phyloP scores from a whole-genome alignment of 35 echinoderm and acorn worm species.

The Apostichopus parvimensis region DNA sequence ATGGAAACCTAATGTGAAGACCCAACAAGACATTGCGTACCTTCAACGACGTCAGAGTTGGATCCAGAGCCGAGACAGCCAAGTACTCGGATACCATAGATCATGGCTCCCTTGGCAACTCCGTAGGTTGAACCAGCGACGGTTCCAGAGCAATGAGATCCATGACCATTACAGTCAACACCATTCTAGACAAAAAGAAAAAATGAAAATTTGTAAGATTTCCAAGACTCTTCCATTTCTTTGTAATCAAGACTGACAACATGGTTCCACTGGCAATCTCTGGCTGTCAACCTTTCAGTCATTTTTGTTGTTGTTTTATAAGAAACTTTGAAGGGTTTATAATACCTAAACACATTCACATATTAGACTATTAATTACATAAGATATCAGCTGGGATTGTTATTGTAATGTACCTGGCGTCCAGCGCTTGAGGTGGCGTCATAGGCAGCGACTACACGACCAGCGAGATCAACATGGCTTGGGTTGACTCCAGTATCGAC shows the following conservation, averaged over 20 bases:
- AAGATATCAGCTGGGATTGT: not conserved
- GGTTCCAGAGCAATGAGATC: not conserved
- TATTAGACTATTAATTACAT: too few species aligned
- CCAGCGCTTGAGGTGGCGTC: conserved; percentile 10
- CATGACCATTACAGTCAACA: too few species aligned
- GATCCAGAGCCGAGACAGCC: conserved; percentile 62
- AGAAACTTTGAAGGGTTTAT: too few species aligned
- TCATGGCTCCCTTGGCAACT: conserved; percentile 69
- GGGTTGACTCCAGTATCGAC: conserved; percentile 83
- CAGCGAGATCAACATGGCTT: conserved; percentile 60
- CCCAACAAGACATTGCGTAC: not conserved
- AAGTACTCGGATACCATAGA: conserved; percentile 73
- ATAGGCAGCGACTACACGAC: conserved; percentile 43
- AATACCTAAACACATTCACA: too few species aligned
- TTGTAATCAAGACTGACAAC: too few species aligned
- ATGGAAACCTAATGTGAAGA: too few species aligned
- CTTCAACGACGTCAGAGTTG: conserved; percentile 51
- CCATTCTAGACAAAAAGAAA: too few species aligned
- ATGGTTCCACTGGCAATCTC: too few species aligned
- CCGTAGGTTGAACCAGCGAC: conserved; percentile 71
- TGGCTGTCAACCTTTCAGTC: too few species aligned
- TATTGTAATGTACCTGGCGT: conserved; percentile 1
- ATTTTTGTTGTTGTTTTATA: too few species aligned
- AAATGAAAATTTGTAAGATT: too few species aligned
- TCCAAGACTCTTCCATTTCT: too few species aligned